These are phyloP conservation scores for Nothoprocta perdicaria DNA, from an alignment of 2,113 vertebrate genomes.

Conservation along the genomic window DNA sequence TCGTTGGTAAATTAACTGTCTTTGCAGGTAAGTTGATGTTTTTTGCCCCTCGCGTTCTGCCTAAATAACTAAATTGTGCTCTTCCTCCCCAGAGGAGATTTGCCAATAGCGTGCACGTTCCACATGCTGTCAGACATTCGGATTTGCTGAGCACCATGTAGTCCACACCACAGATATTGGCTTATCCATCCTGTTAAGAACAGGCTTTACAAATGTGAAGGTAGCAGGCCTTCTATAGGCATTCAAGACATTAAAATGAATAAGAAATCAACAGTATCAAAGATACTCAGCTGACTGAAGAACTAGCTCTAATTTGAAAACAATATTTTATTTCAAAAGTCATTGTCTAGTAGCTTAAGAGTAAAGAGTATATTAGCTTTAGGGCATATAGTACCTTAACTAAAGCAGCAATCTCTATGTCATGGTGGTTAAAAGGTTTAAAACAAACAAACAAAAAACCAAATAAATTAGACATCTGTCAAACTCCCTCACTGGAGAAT, in stretches of 20 bases:
- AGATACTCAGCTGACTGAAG: slow-evolving; percentile 15
- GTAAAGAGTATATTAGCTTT: neutral
- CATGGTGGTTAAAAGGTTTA: neutral
- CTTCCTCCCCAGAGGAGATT: neutral
- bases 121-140: neutral
- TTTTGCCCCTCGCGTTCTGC: neutral
- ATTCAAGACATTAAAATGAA: rapidly evolving
- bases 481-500: neutral
- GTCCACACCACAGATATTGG: neutral
- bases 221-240: rapidly evolving
- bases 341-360: slow-evolving; percentile 55
- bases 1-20: neutral
- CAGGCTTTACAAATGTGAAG: neutral
- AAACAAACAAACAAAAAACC: neutral
- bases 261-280: neutral
- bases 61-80: neutral
- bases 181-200: neutral
- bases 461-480: neutral
- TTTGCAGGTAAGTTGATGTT: neutral
- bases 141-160: neutral
- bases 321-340: neutral
- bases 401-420: slow-evolving; percentile 7
- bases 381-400: slow-evolving; percentile 30
- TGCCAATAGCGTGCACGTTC: neutral
- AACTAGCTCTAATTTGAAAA: neutral